Evolutionary conservation across 2,888 invertebrate species (phyloP), one percentile per base, ranked within the genome.

Genomic region (Drosophila vallismaia): DNA sequence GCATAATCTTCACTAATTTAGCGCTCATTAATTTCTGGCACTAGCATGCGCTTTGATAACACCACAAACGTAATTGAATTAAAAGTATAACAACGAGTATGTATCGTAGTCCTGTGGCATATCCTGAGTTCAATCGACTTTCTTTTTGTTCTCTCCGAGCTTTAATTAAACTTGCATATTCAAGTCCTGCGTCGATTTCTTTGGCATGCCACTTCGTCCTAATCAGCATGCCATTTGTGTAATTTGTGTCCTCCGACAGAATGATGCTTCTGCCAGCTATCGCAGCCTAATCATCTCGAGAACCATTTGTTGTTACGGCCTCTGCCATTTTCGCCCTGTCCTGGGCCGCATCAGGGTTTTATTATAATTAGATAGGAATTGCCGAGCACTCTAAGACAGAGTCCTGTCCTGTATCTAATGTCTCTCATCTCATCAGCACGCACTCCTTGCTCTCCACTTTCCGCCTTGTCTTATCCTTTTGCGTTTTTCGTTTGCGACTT

Each of bases 1-100:
- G 83, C 87, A 79, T 89, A 87, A 90, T 89, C 87, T 86, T 75
- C 71, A 81, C 87, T 84, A 89, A 88, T 88, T 90, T 88, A 83
- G 83, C 79, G 75, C 87, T 86, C 89, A 89, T 89, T 88, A 88
- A 89, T 88, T 89, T 87, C 79, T 70, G 79, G 74, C 83, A 74
- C 70, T 54, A 54, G 62, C 62, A 71, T 64, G 67, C 55, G 69
- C 49, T 57, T 67, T 69, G 79, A 76, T 78, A 75, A 67, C 73
- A 75, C 73, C 72, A 60, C 63, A 69, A 69, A 71, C 77, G 78
- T 87, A 88, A 88, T 87, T 88, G 88, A 87, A 87, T 87, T 87
- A 88, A 88, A 88, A 88, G 79, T 19, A 19, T 19, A 19, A 19
- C 19, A 19, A 19, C 19, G 19, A 19, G 19, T 19, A 2, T 19